Conservation (phyloP, 23 tunicate genomes). For the Trididemnum nubilum region DNA sequence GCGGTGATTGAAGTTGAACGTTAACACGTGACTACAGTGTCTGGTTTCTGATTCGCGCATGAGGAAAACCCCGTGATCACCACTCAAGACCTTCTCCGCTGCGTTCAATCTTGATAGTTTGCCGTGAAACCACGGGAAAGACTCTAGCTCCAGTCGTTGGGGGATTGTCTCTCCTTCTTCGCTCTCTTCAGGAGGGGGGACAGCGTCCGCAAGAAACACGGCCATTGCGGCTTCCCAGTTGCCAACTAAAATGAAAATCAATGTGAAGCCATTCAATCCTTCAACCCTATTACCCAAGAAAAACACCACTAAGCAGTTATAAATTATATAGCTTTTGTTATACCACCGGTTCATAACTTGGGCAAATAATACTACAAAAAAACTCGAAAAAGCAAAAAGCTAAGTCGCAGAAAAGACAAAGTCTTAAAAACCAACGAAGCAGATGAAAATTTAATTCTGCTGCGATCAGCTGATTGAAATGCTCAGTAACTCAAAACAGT, state of each 20-base stretch:
- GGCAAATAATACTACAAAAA: too few species aligned
- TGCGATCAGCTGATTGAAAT: too few species aligned
- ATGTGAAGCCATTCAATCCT: not conserved
- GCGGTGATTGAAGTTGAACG: constrained; percentile 71
- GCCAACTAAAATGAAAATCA: constrained; percentile 35
- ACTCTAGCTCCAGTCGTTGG: constrained; percentile 25
- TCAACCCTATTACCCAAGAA: too few species aligned
- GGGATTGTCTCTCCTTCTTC: not conserved
- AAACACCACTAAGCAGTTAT: too few species aligned
- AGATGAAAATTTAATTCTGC: too few species aligned
- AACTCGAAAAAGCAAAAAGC: too few species aligned
- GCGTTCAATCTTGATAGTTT: constrained; percentile 56
- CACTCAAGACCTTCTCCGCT: constrained; percentile 60
- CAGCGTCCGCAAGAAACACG: not conserved
- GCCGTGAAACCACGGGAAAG: constrained; percentile 81
- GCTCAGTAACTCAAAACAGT: too few species aligned
- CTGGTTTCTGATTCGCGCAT: constrained; percentile 79
- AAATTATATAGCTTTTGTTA: too few species aligned
- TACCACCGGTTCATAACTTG: too few species aligned
- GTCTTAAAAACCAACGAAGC: too few species aligned
- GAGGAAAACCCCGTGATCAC: constrained; percentile 72
- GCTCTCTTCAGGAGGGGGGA: constrained; percentile 14
- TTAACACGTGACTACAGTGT: constrained; percentile 57
- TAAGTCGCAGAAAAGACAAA: too few species aligned
- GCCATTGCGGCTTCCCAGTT: constrained; percentile 57